Evolutionary conservation across 2,113 vertebrate species (phyloP), one percentile per base, ranked within the genome.

Genomic region (Ictalurus punctatus): DNA sequence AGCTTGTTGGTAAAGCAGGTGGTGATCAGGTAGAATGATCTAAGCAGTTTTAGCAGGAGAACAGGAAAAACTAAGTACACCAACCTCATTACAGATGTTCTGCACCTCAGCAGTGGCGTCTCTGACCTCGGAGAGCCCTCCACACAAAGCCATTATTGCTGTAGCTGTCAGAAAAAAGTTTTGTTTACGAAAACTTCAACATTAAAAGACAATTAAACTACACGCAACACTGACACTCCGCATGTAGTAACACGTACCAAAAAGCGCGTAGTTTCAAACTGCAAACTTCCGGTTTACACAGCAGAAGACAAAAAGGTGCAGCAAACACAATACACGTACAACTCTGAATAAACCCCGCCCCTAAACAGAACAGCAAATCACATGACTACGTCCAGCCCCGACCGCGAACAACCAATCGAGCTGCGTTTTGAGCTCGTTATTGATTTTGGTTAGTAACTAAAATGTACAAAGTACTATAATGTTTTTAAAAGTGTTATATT

Each of bases 71-170:
- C 6, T 25, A 40, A 6, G 67, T 21, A 34, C 74, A 92, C 96
- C 95, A 88, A 97, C 97, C 92, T 76, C 0, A 0, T 96, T 0
- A 40, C 48, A 94, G 2, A 97, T 91, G 3, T 87, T 4, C 91
- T 97, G 97, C 25, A 97, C 0, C 7, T 95, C 86, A 10, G 89
- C 85, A 59, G 94, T 94, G 0, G 96, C 96, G 0, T 91, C 25
- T 63, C 14, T 16, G 1, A 8, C 0, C 0, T 92, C 30, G 0
- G 80, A 23, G 6, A 91, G 90, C 9, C 96, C 96, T 79, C 97
- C 97, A 0, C 86, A 34, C 91, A 94, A 92, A 27, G 63, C 0
- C 91, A 91, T 95, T n/a, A 30, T 79, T 34, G 34, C 14, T 34
- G 23, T 17, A 40, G 37, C 8, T 44, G 52, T 73, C 52, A n/a